Evolutionary conservation across 1,140 invertebrate genomes (phyloP).

Genomic region (Onthophagus taurus): DNA sequence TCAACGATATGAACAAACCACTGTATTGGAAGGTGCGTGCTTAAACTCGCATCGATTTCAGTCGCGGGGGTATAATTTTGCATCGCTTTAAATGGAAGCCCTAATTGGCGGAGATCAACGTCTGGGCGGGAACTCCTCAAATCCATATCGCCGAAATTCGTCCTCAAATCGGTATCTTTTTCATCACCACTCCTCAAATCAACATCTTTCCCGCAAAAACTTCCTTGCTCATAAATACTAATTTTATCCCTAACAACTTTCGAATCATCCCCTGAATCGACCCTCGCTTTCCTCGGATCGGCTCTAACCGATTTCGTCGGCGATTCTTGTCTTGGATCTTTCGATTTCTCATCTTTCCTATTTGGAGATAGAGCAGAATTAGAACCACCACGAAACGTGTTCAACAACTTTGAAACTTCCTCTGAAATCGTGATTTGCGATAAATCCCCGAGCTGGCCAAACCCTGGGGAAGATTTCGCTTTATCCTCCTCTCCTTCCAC

Average conservation of each 20-base stretch:
- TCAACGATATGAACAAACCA: conserved; percentile 57
- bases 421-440: conserved; percentile 65
- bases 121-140: conserved; percentile 46
- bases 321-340: conserved; percentile 29
- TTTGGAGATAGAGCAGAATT: not conserved
- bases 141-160: conserved; percentile 38
- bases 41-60: conserved; percentile 74
- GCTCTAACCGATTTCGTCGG: conserved; percentile 9
- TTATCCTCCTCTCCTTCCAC: conserved; percentile 26
- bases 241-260: conserved; percentile 22
- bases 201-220: conserved; percentile 29
- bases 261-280: conserved; percentile 15
- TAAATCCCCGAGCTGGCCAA: conserved; percentile 57
- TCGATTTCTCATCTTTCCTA: conserved; percentile 8
- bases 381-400: conserved; percentile 22
- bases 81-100: conserved; percentile 62
- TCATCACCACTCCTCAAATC: conserved; percentile 19
- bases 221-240: conserved; percentile 34
- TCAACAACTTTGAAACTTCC: conserved; percentile 57
- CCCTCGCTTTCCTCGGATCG: conserved; percentile 18
- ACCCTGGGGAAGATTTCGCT: conserved; percentile 38
- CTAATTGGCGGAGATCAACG: conserved; percentile 59
- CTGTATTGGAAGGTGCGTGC: conserved; percentile 60
- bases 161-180: conserved; percentile 50
- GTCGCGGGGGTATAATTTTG: conserved; percentile 70